A percentile compares a stretch with the other conserved stretches of the same genome.
Conservation (phyloP, 1,140 invertebrate genomes). For the Coptotermes formosanus region DNA sequence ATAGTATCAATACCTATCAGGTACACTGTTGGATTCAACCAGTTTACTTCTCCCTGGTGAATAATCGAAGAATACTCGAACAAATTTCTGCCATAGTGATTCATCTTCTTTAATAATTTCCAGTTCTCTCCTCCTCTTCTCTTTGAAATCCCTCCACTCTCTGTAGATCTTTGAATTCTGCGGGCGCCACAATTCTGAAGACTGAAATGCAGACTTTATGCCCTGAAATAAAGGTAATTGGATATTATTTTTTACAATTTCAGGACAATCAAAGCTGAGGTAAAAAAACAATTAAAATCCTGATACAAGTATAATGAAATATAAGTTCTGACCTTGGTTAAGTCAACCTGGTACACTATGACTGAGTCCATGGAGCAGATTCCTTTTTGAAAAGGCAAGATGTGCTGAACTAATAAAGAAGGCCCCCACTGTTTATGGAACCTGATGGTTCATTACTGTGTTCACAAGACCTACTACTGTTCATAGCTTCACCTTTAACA, state of each 20-base stretch:
- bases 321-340: background rate
- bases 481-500: no score
- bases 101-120: background rate
- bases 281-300: no score
- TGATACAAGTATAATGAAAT: background rate
- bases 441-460: no score
- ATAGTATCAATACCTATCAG: background rate
- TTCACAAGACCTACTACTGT: no score
- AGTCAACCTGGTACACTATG: background rate
- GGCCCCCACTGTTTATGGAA: no score
- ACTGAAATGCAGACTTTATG: conserved; percentile 50
- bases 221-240: background rate
- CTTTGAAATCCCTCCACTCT: conserved; percentile 58
- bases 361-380: no score
- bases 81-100: background rate
- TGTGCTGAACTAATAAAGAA: no score
- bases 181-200: conserved; percentile 62
- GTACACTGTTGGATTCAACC: background rate
- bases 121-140: conserved; percentile 24
- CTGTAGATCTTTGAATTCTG: conserved; percentile 48
- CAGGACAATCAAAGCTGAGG: background rate
- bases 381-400: no score
- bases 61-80: background rate
- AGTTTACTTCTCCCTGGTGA: background rate
- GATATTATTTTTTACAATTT: background rate